These are phyloP conservation scores for Hedya salicella DNA, from an alignment of 2,888 invertebrate genomes.

Conservation along the genomic window DNA sequence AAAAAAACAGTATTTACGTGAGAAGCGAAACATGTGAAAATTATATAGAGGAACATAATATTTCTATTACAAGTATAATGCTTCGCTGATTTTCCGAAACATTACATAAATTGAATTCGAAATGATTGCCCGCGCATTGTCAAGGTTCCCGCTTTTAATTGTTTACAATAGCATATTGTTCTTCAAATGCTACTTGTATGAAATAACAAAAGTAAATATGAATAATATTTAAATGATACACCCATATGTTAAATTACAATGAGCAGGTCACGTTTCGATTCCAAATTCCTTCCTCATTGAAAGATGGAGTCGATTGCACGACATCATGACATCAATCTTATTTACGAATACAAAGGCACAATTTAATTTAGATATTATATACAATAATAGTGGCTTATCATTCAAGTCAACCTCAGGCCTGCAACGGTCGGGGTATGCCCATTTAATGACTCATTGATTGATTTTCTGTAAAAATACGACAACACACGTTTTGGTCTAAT, in stretches of 20 bases:
- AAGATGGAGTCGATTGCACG: conserved; percentile 23
- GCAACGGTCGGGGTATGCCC: not conserved
- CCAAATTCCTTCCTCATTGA: conserved; percentile 37
- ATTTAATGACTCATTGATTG: not conserved
- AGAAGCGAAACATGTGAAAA: not conserved
- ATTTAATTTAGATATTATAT: too few relatives aligned
- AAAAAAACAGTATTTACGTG: too few relatives aligned
- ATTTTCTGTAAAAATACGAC: too few relatives aligned
- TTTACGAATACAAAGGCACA: conserved; percentile 6
- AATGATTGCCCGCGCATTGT: not conserved
- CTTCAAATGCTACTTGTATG: conserved; percentile 5
- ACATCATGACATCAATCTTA: conserved; percentile 31
- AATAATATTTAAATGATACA: conserved; percentile 20
- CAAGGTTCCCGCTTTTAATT: not conserved
- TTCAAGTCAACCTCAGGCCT: not conserved
- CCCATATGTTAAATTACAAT: conserved; percentile 27
- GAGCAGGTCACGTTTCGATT: conserved; percentile 25
- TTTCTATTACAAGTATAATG: not conserved
- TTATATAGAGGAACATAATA: not conserved
- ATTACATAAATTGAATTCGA: not conserved
- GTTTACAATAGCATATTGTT: not conserved
- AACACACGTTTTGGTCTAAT: too few relatives aligned
- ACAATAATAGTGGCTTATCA: not conserved
- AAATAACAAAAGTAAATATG: conserved; percentile 9
- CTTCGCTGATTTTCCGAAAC: not conserved